phyloP scores from a whole-genome alignment of 2,888 invertebrate genomes.

The Eilema sororculum region DNA sequence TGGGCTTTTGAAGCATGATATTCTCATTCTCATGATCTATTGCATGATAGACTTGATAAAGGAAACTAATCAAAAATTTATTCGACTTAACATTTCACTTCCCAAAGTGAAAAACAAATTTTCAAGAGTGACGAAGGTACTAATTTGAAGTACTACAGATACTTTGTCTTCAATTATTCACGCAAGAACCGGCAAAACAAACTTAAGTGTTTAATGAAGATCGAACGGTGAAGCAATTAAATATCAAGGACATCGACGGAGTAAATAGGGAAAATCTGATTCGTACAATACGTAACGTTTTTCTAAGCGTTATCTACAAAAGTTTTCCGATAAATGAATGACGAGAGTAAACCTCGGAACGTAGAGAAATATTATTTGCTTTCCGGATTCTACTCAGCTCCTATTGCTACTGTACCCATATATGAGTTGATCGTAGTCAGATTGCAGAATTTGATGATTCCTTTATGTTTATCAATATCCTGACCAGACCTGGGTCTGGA shows the following conservation, averaged over 20 bases:
- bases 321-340: constrained; percentile 59
- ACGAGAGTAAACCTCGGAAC: constrained; percentile 53
- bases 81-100: constrained; percentile 19
- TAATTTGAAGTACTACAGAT: constrained; percentile 32
- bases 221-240: constrained; percentile 49
- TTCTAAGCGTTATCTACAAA: constrained; percentile 44
- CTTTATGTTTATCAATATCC: constrained; percentile 39
- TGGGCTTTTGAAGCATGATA: too few relatives aligned
- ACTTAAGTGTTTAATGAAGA: constrained; percentile 48
- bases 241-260: constrained; percentile 39
- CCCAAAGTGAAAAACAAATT: constrained; percentile 28
- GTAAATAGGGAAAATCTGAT: constrained; percentile 51
- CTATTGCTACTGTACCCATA: constrained; percentile 38
- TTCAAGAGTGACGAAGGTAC: constrained; percentile 27
- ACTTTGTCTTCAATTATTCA: constrained; percentile 36
- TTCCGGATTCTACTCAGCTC: constrained; percentile 39
- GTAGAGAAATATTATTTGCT: constrained; percentile 57
- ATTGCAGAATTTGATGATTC: constrained; percentile 41
- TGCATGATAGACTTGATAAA: constrained; percentile 5
- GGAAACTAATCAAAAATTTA: constrained; percentile 14
- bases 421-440: constrained; percentile 46
- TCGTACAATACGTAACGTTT: constrained; percentile 34
- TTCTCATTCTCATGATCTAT: too few relatives aligned
- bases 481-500: constrained; percentile 22
- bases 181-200: constrained; percentile 40